These are phyloP conservation scores for Parnassius mnemosyne DNA, from an alignment of 2,888 invertebrate species.

Conservation along the genomic window DNA sequence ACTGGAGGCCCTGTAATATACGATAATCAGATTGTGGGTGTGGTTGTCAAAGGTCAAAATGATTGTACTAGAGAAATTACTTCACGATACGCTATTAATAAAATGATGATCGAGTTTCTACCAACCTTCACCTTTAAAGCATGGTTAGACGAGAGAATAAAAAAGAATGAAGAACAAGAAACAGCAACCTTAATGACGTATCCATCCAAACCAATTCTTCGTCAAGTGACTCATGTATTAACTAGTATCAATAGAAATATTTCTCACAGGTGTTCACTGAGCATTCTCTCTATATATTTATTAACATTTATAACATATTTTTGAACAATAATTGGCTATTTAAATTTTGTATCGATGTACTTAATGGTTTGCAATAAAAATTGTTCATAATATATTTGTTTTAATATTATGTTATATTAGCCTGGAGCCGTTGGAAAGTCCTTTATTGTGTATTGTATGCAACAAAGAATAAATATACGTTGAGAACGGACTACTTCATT, in stretches of 20 bases:
- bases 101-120: conserved; percentile 53
- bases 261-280: conserved; percentile 7
- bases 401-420: no score
- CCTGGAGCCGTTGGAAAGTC: no score
- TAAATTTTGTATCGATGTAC: conserved; percentile 23
- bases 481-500: no score
- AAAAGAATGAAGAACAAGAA: conserved; percentile 53
- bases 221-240: conserved; percentile 39
- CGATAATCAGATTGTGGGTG: conserved; percentile 61
- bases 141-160: conserved; percentile 65
- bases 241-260: conserved; percentile 29
- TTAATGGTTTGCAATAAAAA: conserved; percentile 8
- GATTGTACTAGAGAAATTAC: conserved; percentile 61
- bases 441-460: no score
- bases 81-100: conserved; percentile 56
- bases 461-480: no score
- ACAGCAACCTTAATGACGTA: conserved; percentile 42
- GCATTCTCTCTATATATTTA: conserved; percentile 16
- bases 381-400: conserved; percentile 1
- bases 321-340: conserved; percentile 10
- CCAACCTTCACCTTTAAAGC: conserved; percentile 61
- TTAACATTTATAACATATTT: conserved; percentile 14
- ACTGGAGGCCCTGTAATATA: conserved; percentile 62
- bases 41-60: conserved; percentile 54
- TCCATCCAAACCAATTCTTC: conserved; percentile 45